Evolutionary conservation across 2,888 invertebrate species (phyloP).

Genomic region (Cryptus armator): DNA sequence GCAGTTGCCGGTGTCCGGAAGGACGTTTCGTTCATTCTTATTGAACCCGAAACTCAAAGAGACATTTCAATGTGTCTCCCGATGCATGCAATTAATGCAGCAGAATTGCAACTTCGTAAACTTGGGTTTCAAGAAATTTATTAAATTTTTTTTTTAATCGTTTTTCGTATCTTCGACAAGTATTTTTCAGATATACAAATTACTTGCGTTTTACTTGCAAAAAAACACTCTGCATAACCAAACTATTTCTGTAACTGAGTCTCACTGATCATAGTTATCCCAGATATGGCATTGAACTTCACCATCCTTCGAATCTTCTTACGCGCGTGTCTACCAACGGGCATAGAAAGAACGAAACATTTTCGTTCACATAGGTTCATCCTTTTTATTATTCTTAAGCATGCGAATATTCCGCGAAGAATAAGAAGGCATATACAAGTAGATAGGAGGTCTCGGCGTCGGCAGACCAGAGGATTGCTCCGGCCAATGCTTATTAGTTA

Average conservation of each 20-base stretch:
- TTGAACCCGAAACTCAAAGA: not conserved
- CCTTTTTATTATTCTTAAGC: constrained; percentile 43
- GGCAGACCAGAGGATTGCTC: constrained; percentile 29
- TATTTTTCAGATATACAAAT: too few species aligned
- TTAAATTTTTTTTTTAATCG: too few species aligned
- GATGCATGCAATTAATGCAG: not conserved
- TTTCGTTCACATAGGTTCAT: constrained; percentile 25
- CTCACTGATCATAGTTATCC: not conserved
- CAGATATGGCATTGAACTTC: not conserved
- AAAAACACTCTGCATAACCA: too few species aligned
- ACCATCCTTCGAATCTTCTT: not conserved
- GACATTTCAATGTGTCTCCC: not conserved
- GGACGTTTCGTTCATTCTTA: not conserved
- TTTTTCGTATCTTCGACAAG: too few species aligned
- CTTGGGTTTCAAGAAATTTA: too few species aligned
- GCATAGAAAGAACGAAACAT: constrained; percentile 17
- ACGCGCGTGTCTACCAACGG: not conserved
- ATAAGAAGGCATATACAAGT: constrained; percentile 39
- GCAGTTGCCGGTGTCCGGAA: not conserved
- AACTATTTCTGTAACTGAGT: too few species aligned
- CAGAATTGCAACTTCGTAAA: not conserved
- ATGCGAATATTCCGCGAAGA: constrained; percentile 38
- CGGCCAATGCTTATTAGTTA: constrained; percentile 78
- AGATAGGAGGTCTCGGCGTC: not conserved
- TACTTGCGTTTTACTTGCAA: too few species aligned